phyloP scores from a whole-genome alignment of 53 echinoderm and acorn worm genomes.

The Pentamera pediparva region DNA sequence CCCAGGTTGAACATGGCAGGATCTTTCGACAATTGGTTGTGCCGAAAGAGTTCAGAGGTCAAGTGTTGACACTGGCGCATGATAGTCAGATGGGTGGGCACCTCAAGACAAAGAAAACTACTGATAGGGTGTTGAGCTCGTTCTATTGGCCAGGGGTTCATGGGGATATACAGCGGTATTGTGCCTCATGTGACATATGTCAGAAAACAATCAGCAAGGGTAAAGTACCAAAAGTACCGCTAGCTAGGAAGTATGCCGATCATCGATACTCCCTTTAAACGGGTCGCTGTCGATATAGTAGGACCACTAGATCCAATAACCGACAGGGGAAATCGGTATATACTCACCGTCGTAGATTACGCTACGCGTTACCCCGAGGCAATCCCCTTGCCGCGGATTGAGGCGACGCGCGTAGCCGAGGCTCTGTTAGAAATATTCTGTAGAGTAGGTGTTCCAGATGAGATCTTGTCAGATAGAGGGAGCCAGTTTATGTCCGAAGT shows the following conservation, averaged over 20 bases:
- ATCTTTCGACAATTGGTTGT: slow-evolving; percentile 10
- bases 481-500: background rate
- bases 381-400: slow-evolving; percentile 17
- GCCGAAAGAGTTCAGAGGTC: background rate
- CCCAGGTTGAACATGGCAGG: background rate
- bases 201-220: slow-evolving; percentile 43
- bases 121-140: slow-evolving; percentile 17
- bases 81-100: slow-evolving; percentile 36
- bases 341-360: slow-evolving; percentile 39
- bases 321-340: slow-evolving; percentile 38
- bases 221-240: slow-evolving; percentile 38
- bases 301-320: slow-evolving; percentile 39
- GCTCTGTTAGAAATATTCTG: slow-evolving; percentile 27
- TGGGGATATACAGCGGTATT: slow-evolving; percentile 34
- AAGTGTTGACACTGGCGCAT: slow-evolving; percentile 43
- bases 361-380: slow-evolving; percentile 45
- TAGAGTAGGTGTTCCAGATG: slow-evolving; percentile 23
- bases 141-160: slow-evolving; percentile 50
- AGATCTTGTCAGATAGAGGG: slow-evolving; percentile 27
- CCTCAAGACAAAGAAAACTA: slow-evolving; percentile 29
- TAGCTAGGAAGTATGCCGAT: slow-evolving; percentile 25
- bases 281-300: slow-evolving; percentile 26
- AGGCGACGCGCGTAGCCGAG: slow-evolving; percentile 33
- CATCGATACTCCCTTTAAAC: slow-evolving; percentile 36
- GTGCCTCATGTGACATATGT: slow-evolving; percentile 47